A percentile compares a stretch with the other conserved stretches of the same genome.
Conservation (phyloP, 2,888 invertebrate species). For the Nowickia ferox region DNA sequence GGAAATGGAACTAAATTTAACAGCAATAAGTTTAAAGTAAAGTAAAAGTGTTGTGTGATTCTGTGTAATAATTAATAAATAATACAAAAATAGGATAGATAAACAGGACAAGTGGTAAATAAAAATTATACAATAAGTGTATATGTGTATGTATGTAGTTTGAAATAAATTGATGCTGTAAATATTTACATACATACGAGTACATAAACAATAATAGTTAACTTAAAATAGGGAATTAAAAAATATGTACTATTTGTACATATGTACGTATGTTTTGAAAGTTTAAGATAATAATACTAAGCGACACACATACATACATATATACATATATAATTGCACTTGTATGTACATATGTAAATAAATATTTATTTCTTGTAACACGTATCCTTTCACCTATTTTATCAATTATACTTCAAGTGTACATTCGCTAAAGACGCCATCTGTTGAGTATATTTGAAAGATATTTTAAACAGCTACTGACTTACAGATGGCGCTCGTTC, state of each 20-base stretch:
- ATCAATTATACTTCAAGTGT: background rate
- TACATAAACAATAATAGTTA: no score
- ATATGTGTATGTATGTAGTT: no score
- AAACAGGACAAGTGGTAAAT: background rate
- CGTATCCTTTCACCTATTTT: background rate
- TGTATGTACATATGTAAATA: no score
- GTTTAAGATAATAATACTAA: no score
- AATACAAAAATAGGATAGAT: background rate
- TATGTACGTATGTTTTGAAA: no score
- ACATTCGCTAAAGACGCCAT: slow-evolving; percentile 30
- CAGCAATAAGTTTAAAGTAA: background rate
- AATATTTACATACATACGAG: no score
- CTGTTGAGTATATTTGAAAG: background rate
- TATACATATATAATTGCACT: no score
- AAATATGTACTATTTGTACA: no score
- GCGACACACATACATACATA: no score
- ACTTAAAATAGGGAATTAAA: no score
- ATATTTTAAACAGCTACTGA: background rate
- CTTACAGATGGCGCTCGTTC: background rate
- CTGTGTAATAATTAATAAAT: slow-evolving; percentile 20
- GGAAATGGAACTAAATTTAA: background rate
- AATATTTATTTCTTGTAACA: no score
- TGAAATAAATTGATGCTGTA: no score
- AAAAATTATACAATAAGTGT: background rate
- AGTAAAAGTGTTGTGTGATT: slow-evolving; percentile 24